Conservation (phyloP, 2,888 invertebrate genomes). For the Heliothis peltigera region DNA sequence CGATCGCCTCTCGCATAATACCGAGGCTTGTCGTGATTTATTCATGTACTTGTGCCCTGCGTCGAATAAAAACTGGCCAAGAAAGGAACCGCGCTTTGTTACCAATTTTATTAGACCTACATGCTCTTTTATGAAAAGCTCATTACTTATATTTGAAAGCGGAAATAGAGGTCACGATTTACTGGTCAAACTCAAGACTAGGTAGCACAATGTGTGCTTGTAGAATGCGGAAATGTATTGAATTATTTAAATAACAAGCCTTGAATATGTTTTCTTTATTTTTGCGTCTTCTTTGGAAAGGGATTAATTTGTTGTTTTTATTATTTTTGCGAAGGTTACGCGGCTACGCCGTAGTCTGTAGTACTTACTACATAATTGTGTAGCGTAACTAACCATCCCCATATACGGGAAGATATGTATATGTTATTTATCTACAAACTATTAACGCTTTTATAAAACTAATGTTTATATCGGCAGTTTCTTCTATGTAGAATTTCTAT, state of each 20-base stretch:
- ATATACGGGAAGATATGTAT: no score
- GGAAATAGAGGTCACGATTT: conserved; percentile 44
- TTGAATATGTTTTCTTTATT: conserved; percentile 33
- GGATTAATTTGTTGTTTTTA: conserved; percentile 7
- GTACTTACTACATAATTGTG: conserved; percentile 30
- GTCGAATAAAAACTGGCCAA: conserved; percentile 72
- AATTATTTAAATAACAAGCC: conserved; percentile 43
- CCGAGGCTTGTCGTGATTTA: conserved; percentile 80
- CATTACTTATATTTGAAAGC: conserved; percentile 33
- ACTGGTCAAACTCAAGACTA: conserved; percentile 38
- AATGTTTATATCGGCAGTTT: no score
- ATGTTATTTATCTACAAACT: no score
- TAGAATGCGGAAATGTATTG: conserved; percentile 56
- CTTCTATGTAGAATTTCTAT: no score
- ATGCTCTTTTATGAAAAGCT: conserved; percentile 53
- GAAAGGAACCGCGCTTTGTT: conserved; percentile 64
- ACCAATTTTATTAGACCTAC: conserved; percentile 64
- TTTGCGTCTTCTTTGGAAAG: background rate
- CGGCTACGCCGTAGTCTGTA: conserved; percentile 24
- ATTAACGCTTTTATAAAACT: no score
- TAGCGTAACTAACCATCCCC: conserved; percentile 16
- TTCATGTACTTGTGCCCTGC: conserved; percentile 67
- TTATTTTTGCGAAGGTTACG: conserved; percentile 8
- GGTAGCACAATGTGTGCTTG: conserved; percentile 13
- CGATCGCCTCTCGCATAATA: conserved; percentile 80